Conservation (phyloP, 2,797 vertebrate genomes). For the Otolemur crassicaudatus region DNA sequence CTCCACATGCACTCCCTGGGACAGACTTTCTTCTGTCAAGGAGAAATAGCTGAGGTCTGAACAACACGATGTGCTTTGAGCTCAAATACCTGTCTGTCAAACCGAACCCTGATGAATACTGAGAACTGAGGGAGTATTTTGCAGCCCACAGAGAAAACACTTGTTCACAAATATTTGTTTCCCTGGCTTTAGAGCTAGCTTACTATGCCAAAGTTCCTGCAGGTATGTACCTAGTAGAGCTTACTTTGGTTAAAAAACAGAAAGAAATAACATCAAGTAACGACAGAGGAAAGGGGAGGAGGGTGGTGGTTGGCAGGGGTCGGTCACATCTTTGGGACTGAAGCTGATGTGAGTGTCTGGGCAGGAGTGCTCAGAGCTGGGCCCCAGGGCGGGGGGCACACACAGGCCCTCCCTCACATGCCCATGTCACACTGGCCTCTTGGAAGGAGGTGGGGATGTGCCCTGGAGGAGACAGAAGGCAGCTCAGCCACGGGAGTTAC, state of each 20-base stretch:
- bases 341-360: neutral
- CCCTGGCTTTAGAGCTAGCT: conserved; percentile 5
- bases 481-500: rapidly evolving
- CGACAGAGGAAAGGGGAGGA: neutral
- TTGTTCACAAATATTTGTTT: conserved; percentile 59
- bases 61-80: neutral
- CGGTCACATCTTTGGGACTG: too few relatives aligned
- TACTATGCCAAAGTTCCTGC: neutral
- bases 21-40: conserved; percentile 39
- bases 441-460: neutral
- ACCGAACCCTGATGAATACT: neutral
- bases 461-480: neutral
- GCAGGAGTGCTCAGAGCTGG: neutral
- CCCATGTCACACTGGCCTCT: neutral
- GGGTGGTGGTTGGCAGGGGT: neutral
- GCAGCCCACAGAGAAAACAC: conserved; percentile 39
- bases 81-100: neutral
- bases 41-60: conserved; percentile 34
- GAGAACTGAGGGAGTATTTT: conserved; percentile 42
- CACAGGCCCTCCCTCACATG: too few relatives aligned
- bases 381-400: neutral
- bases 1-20: neutral
- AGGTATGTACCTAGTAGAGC: conserved; percentile 22
- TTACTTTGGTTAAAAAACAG: conserved; percentile 40
- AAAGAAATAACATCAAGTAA: neutral